phyloP scores from a whole-genome alignment of 2,797 vertebrate genomes.

The Anomalospiza imberbis region DNA sequence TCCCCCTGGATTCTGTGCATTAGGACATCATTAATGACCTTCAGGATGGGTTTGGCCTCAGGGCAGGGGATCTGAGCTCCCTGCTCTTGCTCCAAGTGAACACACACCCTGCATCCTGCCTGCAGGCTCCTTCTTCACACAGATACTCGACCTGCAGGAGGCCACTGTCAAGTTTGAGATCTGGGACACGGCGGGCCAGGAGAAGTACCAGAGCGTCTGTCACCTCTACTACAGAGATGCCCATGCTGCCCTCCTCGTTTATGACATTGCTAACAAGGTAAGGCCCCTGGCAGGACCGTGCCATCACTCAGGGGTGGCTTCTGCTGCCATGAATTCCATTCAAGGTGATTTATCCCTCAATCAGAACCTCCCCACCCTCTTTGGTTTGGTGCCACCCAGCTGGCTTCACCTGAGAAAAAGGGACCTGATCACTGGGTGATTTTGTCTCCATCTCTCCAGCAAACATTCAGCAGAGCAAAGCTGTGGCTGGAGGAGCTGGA shows the following conservation, averaged over 20 bases:
- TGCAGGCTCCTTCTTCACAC: slow-evolving; percentile 81
- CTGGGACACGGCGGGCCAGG: slow-evolving; percentile 86
- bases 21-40: rapidly evolving
- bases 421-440: background rate
- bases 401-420: background rate
- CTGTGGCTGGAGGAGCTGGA: slow-evolving; percentile 81
- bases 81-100: background rate
- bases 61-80: background rate
- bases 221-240: slow-evolving; percentile 83
- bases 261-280: slow-evolving; percentile 80
- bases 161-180: slow-evolving; percentile 77
- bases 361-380: background rate
- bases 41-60: too few species aligned
- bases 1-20: rapidly evolving
- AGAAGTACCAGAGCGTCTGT: slow-evolving; percentile 84
- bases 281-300: background rate
- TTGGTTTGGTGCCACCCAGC: background rate
- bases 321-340: background rate
- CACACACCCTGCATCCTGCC: background rate
- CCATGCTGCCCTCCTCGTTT: slow-evolving; percentile 74
- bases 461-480: slow-evolving; percentile 75
- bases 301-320: background rate
- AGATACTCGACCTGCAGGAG: slow-evolving; percentile 43
- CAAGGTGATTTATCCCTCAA: background rate
- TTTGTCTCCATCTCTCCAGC: slow-evolving; percentile 51